Percentiles rank a stretch among this genome's conserved stretches.
Conservation (phyloP, 2,797 vertebrate species). For the Salmo trutta region DNA sequence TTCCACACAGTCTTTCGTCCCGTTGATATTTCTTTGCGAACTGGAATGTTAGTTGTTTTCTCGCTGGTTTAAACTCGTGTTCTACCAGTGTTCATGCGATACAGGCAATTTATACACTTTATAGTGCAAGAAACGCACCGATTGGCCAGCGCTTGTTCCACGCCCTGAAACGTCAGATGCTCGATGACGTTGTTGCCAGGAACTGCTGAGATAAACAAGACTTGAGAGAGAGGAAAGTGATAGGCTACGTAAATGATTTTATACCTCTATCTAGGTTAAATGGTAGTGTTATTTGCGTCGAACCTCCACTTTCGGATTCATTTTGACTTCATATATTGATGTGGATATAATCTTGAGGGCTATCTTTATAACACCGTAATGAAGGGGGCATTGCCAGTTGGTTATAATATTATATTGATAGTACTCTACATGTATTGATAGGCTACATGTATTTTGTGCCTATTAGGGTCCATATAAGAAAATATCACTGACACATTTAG, state of each 20-base stretch:
- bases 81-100: conserved; percentile 4
- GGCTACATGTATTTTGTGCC: not conserved
- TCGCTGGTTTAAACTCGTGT: conserved; percentile 22
- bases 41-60: conserved; percentile 35
- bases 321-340: not conserved
- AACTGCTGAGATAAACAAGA: conserved; percentile 83
- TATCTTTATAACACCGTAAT: not conserved
- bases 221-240: conserved; percentile 29
- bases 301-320: not conserved
- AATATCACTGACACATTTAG: not conserved
- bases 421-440: not conserved
- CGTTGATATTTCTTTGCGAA: conserved; percentile 28
- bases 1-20: conserved; percentile 43
- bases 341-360: no score
- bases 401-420: not conserved
- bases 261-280: not conserved
- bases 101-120: conserved; percentile 44
- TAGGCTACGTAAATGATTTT: not conserved
- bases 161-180: conserved; percentile 46
- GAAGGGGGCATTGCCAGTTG: not conserved
- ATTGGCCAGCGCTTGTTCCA: conserved; percentile 56
- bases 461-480: not conserved
- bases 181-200: conserved; percentile 84
- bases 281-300: not conserved
- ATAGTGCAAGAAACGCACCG: not conserved